Evolutionary conservation across 2,888 invertebrate genomes (phyloP), one percentile per base, ranked within the genome.

Genomic region (Nomada fabriciana): DNA sequence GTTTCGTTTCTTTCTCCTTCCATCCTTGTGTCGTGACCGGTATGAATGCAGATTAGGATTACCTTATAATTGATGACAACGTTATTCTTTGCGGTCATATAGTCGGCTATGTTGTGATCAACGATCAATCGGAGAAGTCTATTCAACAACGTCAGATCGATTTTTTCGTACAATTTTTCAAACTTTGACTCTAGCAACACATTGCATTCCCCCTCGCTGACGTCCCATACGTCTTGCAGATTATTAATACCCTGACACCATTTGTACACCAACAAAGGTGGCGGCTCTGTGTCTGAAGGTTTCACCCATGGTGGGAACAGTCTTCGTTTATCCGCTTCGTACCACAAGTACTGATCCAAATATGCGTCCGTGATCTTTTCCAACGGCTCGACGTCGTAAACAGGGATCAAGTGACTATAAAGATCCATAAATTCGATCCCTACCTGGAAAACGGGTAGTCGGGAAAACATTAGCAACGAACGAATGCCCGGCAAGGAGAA

Each of bases 391-490:
- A 99, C 99, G 93, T 99, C 99, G 93, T 99, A 99, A 0, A 99
- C 99, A 0, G 99, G 99, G 84, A 99, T 98, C 83, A 99, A 94
- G 93, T 99, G 99, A 80, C 99, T 99, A 95, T 99, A 99, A 75
- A 99, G 95, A 94, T 99, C 99, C 99, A 99, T 99, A 94, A 99
- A 99, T 94, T 99, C 99, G 91, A 99, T 99, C 60, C 99, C 99
- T 77, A 98, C 97, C 97, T 97, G 57, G 0, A 0, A 90, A 50
- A 89, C 84, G 2, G 57, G 20, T 1, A 47, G 0, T 7, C 60
- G 74, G 47, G 55, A 77, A 0, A 64, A 63, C 5, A 11, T 15
- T 47, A 7, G 11, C n/a, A n/a, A 11, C 2, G 18, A 36, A 36
- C 88, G 87, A 47, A 36, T 36, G 36, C 36, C 36, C 36, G 36